Conservation (phyloP, 1,140 invertebrate species). For the Campodea augens region DNA sequence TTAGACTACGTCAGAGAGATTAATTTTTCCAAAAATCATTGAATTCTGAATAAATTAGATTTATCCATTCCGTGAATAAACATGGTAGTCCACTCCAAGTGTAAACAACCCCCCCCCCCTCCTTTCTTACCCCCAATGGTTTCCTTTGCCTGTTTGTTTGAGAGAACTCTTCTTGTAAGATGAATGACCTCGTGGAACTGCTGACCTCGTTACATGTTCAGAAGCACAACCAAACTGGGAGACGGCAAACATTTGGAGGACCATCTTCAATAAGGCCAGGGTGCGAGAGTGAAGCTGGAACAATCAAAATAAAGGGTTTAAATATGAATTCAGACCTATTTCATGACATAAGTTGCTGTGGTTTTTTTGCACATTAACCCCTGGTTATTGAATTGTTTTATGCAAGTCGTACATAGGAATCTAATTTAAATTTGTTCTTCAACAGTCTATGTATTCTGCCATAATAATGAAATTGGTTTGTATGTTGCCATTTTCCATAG, state of each 20-base stretch:
- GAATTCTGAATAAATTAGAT: no score
- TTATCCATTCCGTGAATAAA: no score
- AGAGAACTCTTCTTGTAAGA: constrained; percentile 64
- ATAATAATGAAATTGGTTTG: no score
- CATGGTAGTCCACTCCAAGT: no score
- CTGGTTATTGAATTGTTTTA: no score
- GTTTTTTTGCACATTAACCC: no score
- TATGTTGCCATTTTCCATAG: no score
- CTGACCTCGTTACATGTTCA: no score
- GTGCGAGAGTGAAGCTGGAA: constrained; percentile 30
- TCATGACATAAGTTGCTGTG: neutral
- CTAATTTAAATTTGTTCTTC: constrained; percentile 1
- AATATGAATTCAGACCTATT: neutral
- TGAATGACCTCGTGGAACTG: no score
- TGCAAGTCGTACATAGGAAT: neutral
- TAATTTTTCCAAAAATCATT: no score
- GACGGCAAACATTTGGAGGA: constrained; percentile 79
- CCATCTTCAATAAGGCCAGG: constrained; percentile 56
- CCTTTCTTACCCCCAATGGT: constrained; percentile 88
- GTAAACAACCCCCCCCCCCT: no score
- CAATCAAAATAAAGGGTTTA: constrained; percentile 5
- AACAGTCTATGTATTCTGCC: neutral
- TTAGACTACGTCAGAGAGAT: no score
- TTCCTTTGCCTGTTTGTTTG: constrained; percentile 64
- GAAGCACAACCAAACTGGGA: constrained; percentile 74